Evolutionary conservation across 2,888 invertebrate genomes (phyloP).

Genomic region (Torymus tubicola): DNA sequence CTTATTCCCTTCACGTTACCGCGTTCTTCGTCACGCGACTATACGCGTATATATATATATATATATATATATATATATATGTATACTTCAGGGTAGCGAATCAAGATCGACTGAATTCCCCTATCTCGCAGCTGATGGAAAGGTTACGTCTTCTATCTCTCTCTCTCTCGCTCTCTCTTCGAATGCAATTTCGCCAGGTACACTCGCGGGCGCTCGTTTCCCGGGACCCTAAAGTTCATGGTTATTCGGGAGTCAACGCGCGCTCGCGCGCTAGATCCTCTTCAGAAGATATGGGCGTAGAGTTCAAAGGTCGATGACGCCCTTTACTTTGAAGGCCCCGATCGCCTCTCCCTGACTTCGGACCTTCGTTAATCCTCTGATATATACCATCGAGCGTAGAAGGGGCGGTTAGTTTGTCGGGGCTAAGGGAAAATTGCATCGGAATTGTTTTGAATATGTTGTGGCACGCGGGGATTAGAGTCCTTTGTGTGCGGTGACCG

Average conservation of each 20-base stretch:
- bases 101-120: conserved; percentile 62
- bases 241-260: conserved; percentile 40
- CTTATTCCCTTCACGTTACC: conserved; percentile 39
- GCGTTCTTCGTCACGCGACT: conserved; percentile 60
- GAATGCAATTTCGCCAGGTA: conserved; percentile 56
- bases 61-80: no score
- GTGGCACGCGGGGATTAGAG: no score
- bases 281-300: not conserved
- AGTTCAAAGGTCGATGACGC: conserved; percentile 18
- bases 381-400: not conserved
- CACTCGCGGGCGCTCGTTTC: conserved; percentile 8
- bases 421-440: conserved; percentile 30
- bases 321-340: not conserved
- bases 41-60: no score
- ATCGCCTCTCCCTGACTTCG: not conserved
- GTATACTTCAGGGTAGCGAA: conserved; percentile 56
- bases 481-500: no score
- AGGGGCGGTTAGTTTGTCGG: no score
- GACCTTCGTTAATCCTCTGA: conserved; percentile 43
- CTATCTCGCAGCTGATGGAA: conserved; percentile 47
- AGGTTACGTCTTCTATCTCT: conserved; percentile 58
- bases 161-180: conserved; percentile 44
- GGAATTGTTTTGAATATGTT: conserved; percentile 45
- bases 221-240: conserved; percentile 54
- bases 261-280: not conserved